Evolutionary conservation across 1,140 invertebrate genomes (phyloP), one percentile per base, ranked within the genome.

Genomic region (Druon quercuslanigerum): DNA sequence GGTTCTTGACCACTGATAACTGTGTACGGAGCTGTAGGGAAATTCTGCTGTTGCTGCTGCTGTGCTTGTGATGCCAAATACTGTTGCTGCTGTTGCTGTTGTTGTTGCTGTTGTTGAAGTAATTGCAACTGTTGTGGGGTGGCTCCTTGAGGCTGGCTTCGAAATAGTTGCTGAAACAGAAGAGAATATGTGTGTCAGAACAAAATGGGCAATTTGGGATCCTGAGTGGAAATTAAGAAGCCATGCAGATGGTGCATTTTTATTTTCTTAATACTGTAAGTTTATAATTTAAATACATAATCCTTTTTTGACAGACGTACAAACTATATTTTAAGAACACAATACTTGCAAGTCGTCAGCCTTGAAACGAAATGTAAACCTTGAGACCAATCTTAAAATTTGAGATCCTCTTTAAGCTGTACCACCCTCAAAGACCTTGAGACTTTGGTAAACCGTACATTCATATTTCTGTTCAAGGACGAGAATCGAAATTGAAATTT

Each of bases 1-100:
- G 94, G 94, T 77, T 96, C 95, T 87, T 96, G 95, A 0, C 94
- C 94, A 52, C 96, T 94, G 90, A 98, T 98, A 83, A 98, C 96
- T 76, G 98, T 96, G 87, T 98, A 98, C 19, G 97, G 96, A 57
- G 96, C 94, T 46, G 89, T 94, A 93, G 80, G 95, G 93, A 91
- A 95, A 93, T 82, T 96, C 93, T 88, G 93, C 94, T 90, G 93
- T 92, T 90, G 92, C 84, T 96, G 94, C 74, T 93, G 95, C 76
- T 94, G 85, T 50, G 92, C 90, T 81, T 94, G 95, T 51, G 95
- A 94, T 14, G 94, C 91, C 88, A 89, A 92, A 87, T 89, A 93
- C 85, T 91, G 93, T 87, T 90, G 93, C 84, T 80, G 92, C 87
- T 87, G 93, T 85, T 82, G 93, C 87, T 83, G 93, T 88, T 86